Evolutionary conservation across 2,797 vertebrate genomes (phyloP).

Genomic region (Acomys russatus): DNA sequence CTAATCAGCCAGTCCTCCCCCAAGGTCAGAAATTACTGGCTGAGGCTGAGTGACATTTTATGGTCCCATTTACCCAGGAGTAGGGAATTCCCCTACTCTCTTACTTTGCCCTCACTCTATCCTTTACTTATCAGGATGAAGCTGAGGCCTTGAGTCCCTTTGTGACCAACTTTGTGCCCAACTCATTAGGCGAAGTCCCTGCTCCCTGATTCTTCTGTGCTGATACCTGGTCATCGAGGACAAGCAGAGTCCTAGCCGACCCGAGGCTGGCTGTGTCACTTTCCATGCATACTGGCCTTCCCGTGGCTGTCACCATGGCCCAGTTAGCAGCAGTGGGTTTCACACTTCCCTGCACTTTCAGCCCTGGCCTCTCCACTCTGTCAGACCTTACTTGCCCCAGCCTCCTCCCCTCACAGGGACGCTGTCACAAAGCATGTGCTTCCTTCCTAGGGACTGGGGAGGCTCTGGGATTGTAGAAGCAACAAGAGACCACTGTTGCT

Average conservation of each 20-base stretch:
- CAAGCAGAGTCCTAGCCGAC: background rate
- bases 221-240: too few species aligned
- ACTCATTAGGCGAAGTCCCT: background rate
- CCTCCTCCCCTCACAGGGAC: accelerated
- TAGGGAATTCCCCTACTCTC: background rate
- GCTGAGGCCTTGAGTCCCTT: background rate
- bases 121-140: background rate
- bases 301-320: background rate
- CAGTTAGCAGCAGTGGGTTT: too few species aligned
- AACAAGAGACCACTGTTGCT: background rate
- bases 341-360: too few species aligned
- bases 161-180: background rate
- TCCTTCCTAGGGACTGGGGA: background rate
- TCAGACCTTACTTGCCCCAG: too few species aligned
- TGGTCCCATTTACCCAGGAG: background rate
- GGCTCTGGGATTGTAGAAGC: too few species aligned
- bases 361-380: background rate
- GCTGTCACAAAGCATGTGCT: background rate
- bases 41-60: background rate
- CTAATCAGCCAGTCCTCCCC: background rate
- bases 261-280: background rate
- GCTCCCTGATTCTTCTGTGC: background rate
- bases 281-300: background rate
- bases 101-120: too few species aligned
- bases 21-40: background rate